Evolutionary conservation across 2,797 vertebrate species (phyloP).

Genomic region (Spheniscus humboldti): DNA sequence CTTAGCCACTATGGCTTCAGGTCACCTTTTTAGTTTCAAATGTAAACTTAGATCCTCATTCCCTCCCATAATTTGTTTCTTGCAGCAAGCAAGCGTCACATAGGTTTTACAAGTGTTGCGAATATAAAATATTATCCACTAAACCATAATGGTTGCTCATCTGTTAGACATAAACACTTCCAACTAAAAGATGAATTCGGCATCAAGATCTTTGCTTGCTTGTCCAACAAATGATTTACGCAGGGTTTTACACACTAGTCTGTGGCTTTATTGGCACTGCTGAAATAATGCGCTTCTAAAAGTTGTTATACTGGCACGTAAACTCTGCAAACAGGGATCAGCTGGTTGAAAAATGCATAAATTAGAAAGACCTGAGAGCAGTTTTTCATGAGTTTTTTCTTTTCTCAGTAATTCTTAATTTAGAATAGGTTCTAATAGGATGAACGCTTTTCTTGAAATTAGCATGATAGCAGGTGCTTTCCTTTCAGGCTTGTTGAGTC

Average conservation of each 20-base stretch:
- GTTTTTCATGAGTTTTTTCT: neutral
- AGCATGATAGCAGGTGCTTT: neutral
- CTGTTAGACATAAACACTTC: neutral
- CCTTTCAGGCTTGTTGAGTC: neutral
- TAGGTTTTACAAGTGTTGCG: neutral
- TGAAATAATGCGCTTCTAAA: neutral
- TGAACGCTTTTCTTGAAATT: neutral
- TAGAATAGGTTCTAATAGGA: neutral
- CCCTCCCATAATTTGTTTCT: neutral
- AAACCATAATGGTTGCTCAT: neutral
- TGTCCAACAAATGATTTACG: neutral
- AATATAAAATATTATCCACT: neutral
- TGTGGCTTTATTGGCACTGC: neutral
- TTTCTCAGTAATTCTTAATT: neutral
- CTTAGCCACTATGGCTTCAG: neutral
- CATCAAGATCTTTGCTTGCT: neutral
- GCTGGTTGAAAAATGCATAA: neutral
- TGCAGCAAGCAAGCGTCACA: neutral
- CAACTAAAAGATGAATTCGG: neutral
- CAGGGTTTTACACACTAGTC: neutral
- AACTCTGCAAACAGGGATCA: neutral
- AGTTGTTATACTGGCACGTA: neutral
- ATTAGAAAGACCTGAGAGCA: neutral
- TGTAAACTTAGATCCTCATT: neutral
- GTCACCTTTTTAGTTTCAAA: neutral